Evolutionary conservation across 2,797 vertebrate genomes (phyloP).

Genomic region (Gymnoscopelus braueri): DNA sequence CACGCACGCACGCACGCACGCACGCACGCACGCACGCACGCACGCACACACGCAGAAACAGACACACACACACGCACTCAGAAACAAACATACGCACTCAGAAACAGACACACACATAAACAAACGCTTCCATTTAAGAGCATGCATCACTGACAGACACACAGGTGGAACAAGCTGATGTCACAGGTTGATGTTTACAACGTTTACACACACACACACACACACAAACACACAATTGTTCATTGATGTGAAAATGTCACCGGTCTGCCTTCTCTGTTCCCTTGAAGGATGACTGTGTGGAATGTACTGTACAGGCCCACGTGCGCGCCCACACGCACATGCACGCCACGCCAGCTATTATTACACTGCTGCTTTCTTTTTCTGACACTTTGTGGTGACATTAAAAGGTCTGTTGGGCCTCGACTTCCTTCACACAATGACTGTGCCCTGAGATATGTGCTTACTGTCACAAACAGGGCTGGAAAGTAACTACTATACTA

Average conservation of each 20-base stretch:
- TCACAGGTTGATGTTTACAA: slow-evolving; percentile 7
- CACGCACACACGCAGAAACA: not conserved
- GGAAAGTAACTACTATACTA: too few species aligned
- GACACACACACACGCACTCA: not conserved
- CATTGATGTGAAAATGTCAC: slow-evolving; percentile 18
- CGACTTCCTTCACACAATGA: slow-evolving; percentile 33
- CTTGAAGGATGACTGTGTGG: slow-evolving; percentile 21
- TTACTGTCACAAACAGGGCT: not conserved
- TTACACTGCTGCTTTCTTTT: slow-evolving; percentile 30
- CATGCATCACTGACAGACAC: slow-evolving; percentile 19
- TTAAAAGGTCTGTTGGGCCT: slow-evolving; percentile 19
- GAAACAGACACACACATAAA: not conserved
- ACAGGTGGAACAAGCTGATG: slow-evolving; percentile 26
- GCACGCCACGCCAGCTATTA: slow-evolving; percentile 21
- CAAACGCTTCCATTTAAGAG: not conserved
- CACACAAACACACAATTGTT: not conserved
- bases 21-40: not conserved
- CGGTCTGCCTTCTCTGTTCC: slow-evolving; percentile 8
- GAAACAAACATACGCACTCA: not conserved
- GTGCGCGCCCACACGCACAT: slow-evolving; percentile 1
- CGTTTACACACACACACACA: not conserved
- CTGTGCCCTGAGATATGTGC: not conserved
- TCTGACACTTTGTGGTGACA: slow-evolving; percentile 31
- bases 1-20: not conserved
- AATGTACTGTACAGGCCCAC: not conserved